A percentile compares a stretch with the other conserved stretches of the same genome.
These are phyloP conservation scores for Apeira syringaria DNA, from an alignment of 2,888 invertebrate species.

Conservation along the genomic window DNA sequence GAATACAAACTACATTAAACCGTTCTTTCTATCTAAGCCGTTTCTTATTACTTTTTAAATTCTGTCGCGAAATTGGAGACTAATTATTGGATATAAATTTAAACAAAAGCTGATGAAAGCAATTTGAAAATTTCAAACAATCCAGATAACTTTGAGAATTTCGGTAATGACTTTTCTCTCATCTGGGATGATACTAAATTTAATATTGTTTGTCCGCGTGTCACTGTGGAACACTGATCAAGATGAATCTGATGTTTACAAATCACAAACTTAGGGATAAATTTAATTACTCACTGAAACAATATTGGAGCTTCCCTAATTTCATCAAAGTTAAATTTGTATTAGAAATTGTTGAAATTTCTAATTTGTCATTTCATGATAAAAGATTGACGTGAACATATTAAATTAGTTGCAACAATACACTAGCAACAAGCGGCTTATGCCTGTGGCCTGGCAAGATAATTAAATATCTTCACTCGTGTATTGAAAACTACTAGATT, in stretches of 20 bases:
- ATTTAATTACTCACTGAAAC: slow-evolving; percentile 31
- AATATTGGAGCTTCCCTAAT: slow-evolving; percentile 18
- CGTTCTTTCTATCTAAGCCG: too few species aligned
- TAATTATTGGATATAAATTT: too few species aligned
- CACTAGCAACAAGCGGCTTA: too few species aligned
- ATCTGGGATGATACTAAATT: slow-evolving; percentile 16
- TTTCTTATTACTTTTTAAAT: too few species aligned
- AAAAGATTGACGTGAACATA: too few species aligned
- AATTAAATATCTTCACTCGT: too few species aligned
- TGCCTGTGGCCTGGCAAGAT: too few species aligned
- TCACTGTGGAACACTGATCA: slow-evolving; percentile 36
- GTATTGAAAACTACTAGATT: too few species aligned
- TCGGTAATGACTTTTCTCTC: slow-evolving; percentile 11
- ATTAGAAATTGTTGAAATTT: slow-evolving; percentile 7
- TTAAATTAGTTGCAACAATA: too few species aligned
- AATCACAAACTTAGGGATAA: slow-evolving; percentile 28
- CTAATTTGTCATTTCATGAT: not conserved
- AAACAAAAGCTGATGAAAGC: not conserved
- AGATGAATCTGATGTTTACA: slow-evolving; percentile 42
- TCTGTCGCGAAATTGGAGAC: too few species aligned
- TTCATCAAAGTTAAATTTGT: slow-evolving; percentile 19
- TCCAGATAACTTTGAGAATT: slow-evolving; percentile 18
- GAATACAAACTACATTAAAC: too few species aligned
- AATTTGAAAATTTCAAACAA: slow-evolving; percentile 9
- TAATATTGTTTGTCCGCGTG: slow-evolving; percentile 18